Evolutionary conservation across 2,888 invertebrate species (phyloP), one percentile per base, ranked within the genome.

Genomic region (Tenthredo amoena): DNA sequence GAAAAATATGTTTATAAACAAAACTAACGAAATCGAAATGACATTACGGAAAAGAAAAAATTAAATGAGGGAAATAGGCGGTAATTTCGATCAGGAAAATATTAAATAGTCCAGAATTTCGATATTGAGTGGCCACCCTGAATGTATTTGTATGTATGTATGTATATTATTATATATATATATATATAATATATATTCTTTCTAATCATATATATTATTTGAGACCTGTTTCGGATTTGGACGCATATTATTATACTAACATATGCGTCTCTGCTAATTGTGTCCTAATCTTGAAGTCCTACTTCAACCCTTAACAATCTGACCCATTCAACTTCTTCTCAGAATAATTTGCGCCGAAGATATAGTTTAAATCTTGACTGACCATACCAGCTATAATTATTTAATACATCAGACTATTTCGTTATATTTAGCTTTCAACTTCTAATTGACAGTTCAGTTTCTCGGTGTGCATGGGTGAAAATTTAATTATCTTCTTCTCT

Each of bases 161-260:
- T 26, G n/a, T 74, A 21, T 43, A 74, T 74, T 47, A 43, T 74
- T 21, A 43, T 74, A 40, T 43, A 76, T 18, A 26, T 12, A 76
- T 76, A 21, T 43, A 26, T 76, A 26, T 47, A 21, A 26, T 76
- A 26, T 47, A 21, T 47, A 26, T 77, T 50, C 10, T 77, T 5
- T 10, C 58, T 55, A 50, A 37, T 81, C 18, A 37, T 21, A 50
- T 58, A n/a, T 58, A 26, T 81, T 62, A 81, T 81, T 81, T 81
- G 62, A 81, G 79, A 81, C 62, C 62, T 81, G 50, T 50, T 77
- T 77, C 34, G 77, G 77, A 31, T 77, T 77, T 77, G 7, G 55
- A 77, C 31, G 34, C 55, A 31, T 55, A n/a, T 81, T 62, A 62
- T 40, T 40, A 4, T 62, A 18, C 40, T 62, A 37, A 26, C 62